phyloP scores from a whole-genome alignment of 64 coral and sea anemone species.

The Platygyra sinensis region DNA sequence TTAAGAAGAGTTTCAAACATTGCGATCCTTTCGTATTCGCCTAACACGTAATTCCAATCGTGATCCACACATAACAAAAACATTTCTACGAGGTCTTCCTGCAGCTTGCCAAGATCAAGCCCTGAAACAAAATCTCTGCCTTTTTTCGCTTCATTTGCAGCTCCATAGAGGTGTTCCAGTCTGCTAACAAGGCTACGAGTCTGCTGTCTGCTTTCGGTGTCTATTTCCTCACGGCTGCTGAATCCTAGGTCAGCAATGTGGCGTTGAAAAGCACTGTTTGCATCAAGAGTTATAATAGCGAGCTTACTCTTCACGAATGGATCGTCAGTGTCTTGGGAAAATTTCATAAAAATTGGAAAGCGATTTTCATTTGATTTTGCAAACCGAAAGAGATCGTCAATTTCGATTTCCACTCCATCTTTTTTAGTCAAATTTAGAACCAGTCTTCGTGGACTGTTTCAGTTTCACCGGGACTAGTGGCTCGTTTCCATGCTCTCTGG shows the following conservation, averaged over 20 bases:
- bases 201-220: not conserved
- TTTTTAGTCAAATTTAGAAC: not conserved
- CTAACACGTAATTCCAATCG: not conserved
- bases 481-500: too few relatives aligned
- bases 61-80: constrained; percentile 24
- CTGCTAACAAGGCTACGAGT: not conserved
- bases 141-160: constrained; percentile 10
- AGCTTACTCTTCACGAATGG: not conserved
- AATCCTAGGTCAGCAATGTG: constrained; percentile 30
- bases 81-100: constrained; percentile 10
- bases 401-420: constrained; percentile 17
- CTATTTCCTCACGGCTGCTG: constrained; percentile 1
- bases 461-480: too few relatives aligned
- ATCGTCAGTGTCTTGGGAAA: not conserved
- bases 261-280: constrained; percentile 1
- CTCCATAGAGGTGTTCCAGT: constrained; percentile 16
- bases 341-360: constrained; percentile 8
- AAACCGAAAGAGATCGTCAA: constrained; percentile 9
- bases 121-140: constrained; percentile 25
- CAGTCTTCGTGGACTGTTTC: not conserved
- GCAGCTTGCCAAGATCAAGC: constrained; percentile 16
- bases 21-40: not conserved
- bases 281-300: constrained; percentile 6
- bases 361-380: constrained; percentile 34
- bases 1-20: constrained; percentile 32